Percentiles rank a stretch among this genome's conserved stretches.
These are phyloP conservation scores for Cremastobaeus sp. DNA, from an alignment of 2,888 invertebrate genomes.

Conservation along the genomic window DNA sequence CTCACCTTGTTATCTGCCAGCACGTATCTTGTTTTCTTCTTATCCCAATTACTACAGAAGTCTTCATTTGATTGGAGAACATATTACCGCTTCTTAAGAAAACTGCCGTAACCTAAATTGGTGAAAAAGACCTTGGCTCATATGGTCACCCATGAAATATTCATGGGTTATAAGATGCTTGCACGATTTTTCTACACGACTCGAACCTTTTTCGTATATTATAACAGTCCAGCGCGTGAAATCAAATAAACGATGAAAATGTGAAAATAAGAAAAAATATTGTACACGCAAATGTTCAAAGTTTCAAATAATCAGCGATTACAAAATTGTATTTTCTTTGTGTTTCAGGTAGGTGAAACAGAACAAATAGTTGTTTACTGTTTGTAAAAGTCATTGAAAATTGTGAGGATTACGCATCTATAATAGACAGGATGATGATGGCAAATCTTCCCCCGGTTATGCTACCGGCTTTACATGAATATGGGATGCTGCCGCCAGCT, in stretches of 20 bases:
- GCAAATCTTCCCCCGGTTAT: slow-evolving; percentile 77
- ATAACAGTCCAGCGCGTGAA: no score
- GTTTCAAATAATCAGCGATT: not conserved
- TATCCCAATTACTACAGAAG: slow-evolving; percentile 23
- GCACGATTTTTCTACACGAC: no score
- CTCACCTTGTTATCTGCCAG: slow-evolving; percentile 30
- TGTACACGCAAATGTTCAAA: no score
- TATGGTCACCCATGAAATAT: no score
- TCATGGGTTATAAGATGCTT: no score
- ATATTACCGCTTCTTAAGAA: no score
- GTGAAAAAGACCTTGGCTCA: no score
- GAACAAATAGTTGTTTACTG: slow-evolving; percentile 68
- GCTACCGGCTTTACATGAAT: slow-evolving; percentile 76
- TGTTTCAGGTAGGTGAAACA: slow-evolving; percentile 77
- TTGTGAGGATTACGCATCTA: slow-evolving; percentile 60
- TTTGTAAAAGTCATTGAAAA: slow-evolving; percentile 56
- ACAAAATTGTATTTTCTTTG: slow-evolving; percentile 35
- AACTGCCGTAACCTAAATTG: no score
- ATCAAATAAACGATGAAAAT: no score
- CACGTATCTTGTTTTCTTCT: slow-evolving; percentile 43
- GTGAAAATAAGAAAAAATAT: no score
- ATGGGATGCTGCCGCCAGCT: slow-evolving; percentile 76
- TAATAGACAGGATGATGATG: slow-evolving; percentile 77
- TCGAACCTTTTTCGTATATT: no score
- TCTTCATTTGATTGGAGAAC: slow-evolving; percentile 27